Evolutionary conservation across 1,140 invertebrate genomes (phyloP), one percentile per base, ranked within the genome.

Genomic region (Brachionus asplanchnoidis): DNA sequence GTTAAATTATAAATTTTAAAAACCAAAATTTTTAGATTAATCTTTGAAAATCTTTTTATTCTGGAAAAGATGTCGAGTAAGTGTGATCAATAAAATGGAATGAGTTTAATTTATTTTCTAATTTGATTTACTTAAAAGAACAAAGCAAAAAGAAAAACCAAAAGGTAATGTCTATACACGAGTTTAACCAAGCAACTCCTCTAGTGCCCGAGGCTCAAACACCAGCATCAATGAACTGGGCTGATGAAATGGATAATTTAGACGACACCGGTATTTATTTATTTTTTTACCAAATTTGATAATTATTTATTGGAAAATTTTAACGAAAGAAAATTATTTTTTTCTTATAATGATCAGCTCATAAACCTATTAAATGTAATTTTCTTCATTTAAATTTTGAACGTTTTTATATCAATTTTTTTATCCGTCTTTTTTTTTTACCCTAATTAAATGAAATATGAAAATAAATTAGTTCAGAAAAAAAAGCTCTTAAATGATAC

Each of bases 181-280:
- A 82, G 32, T 82, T 82, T 26, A 46, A 65, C 12, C 20, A 12
- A n/a, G 26, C 2, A 1, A 50, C 44, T 3, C 73, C 7, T 4
- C 4, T 28, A 26, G 3, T 8, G 9, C 17, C 40, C n/a, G 32
- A 73, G 14, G n/a, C 32, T 11, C 12, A n/a, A 3, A 0, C 73
- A 26, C 11, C 73, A 26, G 11, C 46, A 12, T 77, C 73, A 14
- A 42, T 82, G 7, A 82, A 82, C 44, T 82, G 79, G 79, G 79
- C 79, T 3, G 79, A 82, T 23, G 79, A 82, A 82, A 82, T 82
- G 79, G 79, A 82, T 42, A 82, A 82, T 26, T 46, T 65, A n/a
- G 79, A 82, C 11, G 65, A 68, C 36, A 14, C 36, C 17, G 53
- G n/a, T 23, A 3, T 68, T 26, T 9, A 8, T 40, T 46, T n/a